Evolutionary conservation across 2,113 vertebrate genomes (phyloP).

Genomic region (Heliornis fulica): DNA sequence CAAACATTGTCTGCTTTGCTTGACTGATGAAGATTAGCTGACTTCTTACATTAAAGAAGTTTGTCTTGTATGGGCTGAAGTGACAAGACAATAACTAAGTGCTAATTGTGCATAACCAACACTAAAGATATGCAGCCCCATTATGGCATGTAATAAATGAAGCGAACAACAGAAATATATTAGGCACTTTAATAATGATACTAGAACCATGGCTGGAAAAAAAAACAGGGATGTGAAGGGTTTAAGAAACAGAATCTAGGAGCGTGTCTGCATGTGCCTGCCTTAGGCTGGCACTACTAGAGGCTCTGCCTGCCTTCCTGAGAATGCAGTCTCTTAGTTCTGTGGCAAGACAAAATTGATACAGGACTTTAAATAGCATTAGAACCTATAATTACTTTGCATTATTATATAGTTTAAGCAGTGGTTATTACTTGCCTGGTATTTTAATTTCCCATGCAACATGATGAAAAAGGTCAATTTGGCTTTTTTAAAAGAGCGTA

Average conservation of each 20-base stretch:
- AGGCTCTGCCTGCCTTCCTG: conserved; percentile 47
- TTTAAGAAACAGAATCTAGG: conserved; percentile 67
- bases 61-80: conserved; percentile 82
- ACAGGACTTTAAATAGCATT: conserved; percentile 74
- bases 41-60: conserved; percentile 85
- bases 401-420: conserved; percentile 76
- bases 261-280: conserved; percentile 19
- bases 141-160: conserved; percentile 77
- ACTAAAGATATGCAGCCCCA: conserved; percentile 76
- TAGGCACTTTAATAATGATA: conserved; percentile 74
- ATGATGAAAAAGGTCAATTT: conserved; percentile 75
- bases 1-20: conserved; percentile 74
- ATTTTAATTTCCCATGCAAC: conserved; percentile 77
- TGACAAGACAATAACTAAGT: conserved; percentile 90
- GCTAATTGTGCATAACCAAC: conserved; percentile 92
- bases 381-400: conserved; percentile 75
- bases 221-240: conserved; percentile 48
- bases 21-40: conserved; percentile 88
- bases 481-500: conserved; percentile 62
- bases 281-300: conserved; percentile 38
- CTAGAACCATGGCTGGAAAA: conserved; percentile 52
- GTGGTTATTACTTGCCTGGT: conserved; percentile 73
- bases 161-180: conserved; percentile 76
- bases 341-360: conserved; percentile 73
- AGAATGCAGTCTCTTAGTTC: conserved; percentile 62